phyloP scores from a whole-genome alignment of 2,113 vertebrate species.

The Chaetops frenatus region DNA sequence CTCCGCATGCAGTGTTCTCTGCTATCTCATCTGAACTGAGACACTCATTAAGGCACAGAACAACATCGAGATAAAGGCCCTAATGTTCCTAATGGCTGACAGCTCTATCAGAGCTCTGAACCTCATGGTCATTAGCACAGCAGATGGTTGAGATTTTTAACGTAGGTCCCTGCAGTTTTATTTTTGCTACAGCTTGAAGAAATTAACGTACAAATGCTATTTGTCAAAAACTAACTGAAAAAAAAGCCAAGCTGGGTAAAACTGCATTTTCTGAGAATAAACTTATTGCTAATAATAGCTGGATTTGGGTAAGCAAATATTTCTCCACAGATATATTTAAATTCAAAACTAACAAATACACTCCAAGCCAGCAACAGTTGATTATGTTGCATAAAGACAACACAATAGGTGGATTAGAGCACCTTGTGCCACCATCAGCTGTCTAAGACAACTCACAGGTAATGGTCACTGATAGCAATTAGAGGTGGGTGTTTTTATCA shows the following conservation, averaged over 20 bases:
- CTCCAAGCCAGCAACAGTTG: neutral
- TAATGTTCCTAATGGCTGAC: neutral
- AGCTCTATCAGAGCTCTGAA: neutral
- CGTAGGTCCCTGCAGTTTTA: neutral
- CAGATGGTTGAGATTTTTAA: slow-evolving; percentile 16
- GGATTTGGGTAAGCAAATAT: neutral
- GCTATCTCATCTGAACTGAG: neutral
- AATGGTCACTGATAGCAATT: neutral
- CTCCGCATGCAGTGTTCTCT: neutral
- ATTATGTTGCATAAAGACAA: neutral
- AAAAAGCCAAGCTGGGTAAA: neutral
- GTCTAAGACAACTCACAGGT: neutral
- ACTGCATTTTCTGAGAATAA: neutral
- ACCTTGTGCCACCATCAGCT: neutral
- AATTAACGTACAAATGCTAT: neutral
- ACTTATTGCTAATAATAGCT: neutral
- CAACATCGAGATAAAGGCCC: neutral
- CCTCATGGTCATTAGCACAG: neutral
- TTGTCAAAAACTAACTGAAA: neutral
- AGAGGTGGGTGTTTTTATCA: neutral
- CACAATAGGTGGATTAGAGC: neutral
- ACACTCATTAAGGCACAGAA: neutral
- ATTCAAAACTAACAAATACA: neutral
- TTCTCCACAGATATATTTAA: neutral
- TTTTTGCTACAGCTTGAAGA: neutral